Conservation (phyloP, 2,113 vertebrate genomes). For the Cathartes aura region DNA sequence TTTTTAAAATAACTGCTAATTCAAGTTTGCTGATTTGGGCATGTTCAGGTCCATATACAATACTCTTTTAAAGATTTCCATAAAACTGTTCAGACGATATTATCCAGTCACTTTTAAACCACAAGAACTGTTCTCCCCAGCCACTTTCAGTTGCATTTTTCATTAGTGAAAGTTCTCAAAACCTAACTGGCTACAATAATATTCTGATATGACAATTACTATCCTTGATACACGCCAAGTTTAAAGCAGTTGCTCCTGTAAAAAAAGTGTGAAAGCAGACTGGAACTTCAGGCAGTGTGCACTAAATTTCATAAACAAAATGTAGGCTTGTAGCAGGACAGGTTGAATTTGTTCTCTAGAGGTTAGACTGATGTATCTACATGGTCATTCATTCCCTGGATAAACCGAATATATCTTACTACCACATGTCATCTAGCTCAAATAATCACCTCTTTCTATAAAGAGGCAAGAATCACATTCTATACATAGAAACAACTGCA, state of each 20-base stretch:
- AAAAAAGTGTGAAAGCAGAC: background rate
- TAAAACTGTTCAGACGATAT: background rate
- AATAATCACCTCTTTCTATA: background rate
- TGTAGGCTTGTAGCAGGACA: background rate
- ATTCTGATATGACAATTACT: background rate
- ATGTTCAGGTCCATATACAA: background rate
- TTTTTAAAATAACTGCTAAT: background rate
- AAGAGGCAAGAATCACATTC: background rate
- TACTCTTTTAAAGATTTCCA: background rate
- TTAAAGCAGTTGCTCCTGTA: background rate
- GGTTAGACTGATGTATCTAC: background rate
- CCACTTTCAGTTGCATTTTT: background rate
- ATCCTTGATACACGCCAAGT: background rate
- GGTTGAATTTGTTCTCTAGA: background rate
- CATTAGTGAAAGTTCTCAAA: background rate
- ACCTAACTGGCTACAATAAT: background rate
- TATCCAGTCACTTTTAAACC: background rate
- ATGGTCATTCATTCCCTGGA: background rate
- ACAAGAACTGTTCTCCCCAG: background rate
- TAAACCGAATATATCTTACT: background rate
- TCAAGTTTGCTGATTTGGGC: background rate
- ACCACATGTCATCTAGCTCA: background rate
- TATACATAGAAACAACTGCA: background rate
- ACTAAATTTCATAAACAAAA: background rate
- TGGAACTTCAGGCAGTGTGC: background rate